phyloP scores from a whole-genome alignment of 1,140 invertebrate species.

The Euura saliciscinereae region DNA sequence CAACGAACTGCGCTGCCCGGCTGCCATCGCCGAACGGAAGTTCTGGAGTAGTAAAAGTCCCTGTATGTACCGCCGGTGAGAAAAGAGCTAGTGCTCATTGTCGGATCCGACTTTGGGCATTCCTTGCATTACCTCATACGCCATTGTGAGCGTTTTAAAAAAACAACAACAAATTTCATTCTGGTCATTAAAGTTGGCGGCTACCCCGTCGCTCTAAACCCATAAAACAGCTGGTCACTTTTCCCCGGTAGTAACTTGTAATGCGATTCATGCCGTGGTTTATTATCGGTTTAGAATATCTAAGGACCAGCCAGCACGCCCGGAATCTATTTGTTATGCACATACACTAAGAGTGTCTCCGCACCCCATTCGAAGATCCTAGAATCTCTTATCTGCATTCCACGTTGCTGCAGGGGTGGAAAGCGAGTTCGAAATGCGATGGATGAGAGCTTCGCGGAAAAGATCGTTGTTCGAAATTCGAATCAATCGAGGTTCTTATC shows the following conservation, averaged over 20 bases:
- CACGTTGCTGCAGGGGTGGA: too few relatives aligned
- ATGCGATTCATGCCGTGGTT: conserved; percentile 9
- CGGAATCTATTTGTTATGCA: too few relatives aligned
- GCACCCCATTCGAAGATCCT: too few relatives aligned
- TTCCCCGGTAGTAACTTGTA: neutral
- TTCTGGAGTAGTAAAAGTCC: neutral
- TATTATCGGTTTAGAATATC: conserved; percentile 12
- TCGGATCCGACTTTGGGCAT: too few relatives aligned
- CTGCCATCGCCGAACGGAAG: conserved; percentile 17
- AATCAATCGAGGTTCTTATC: neutral
- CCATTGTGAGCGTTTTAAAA: too few relatives aligned
- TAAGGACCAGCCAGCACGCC: neutral
- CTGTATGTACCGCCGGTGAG: neutral
- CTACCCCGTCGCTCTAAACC: neutral
- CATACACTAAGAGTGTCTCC: too few relatives aligned
- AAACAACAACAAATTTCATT: too few relatives aligned
- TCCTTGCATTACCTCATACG: too few relatives aligned
- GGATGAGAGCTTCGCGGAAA: neutral
- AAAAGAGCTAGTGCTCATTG: too few relatives aligned
- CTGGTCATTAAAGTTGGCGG: neutral
- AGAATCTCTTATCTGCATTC: too few relatives aligned
- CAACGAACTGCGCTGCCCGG: conserved; percentile 21
- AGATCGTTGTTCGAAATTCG: neutral
- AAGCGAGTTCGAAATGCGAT: neutral
- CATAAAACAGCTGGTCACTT: neutral